Base-by-base conservation (phyloP, 2,797 vertebrate genomes). In the Galagoides demidoff region DNA sequence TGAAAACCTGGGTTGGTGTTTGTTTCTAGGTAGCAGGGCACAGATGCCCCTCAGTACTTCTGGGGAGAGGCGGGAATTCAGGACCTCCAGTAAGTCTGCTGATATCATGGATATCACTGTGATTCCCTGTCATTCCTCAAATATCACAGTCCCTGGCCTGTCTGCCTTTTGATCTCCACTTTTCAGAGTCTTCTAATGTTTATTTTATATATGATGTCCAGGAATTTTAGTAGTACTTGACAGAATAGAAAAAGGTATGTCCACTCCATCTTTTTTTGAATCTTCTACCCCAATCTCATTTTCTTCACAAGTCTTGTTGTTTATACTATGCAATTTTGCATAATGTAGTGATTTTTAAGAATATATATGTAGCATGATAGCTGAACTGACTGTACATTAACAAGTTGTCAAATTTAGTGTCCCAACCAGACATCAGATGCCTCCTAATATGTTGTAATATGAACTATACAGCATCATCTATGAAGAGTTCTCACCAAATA, bases 301-400 rank as follows among this genome's bases (percentile, higher is more conserved):
- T 87, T 8, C 5, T 14, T 22, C 57, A 20, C 68, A 74, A 76
- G 29, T 4, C 31, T 59, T 74, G 25, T 55, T 31, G 34, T 52
- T 89, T 93, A 70, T 78, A 74, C 45, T 78, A 6, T 25, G 22
- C 43, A 79, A 70, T 91, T 89, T 82, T 91, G n/a, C 55, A 37
- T 39, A 83, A 25, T 19, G 23, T 12, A 27, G 17, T 77, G 22
- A 43, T 34, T 92, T 83, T 64, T 77, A 85, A 55, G 71, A 82
- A 71, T 61, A 7, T 43, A 9, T 52, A 61, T 39, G 16, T 61
- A 63, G n/a, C 57, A 63, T 61, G 76, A 37, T 11, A 92, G 81
- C 34, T 81, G 63, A 64, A 89, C 29, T 78, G 64, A 84, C n/a
- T 93, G 8, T 64, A 27, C 1, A 76, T 93, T 78, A 19, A n/a